Evolutionary conservation across 1,140 invertebrate species (phyloP).

Genomic region (Mamestra configurata): DNA sequence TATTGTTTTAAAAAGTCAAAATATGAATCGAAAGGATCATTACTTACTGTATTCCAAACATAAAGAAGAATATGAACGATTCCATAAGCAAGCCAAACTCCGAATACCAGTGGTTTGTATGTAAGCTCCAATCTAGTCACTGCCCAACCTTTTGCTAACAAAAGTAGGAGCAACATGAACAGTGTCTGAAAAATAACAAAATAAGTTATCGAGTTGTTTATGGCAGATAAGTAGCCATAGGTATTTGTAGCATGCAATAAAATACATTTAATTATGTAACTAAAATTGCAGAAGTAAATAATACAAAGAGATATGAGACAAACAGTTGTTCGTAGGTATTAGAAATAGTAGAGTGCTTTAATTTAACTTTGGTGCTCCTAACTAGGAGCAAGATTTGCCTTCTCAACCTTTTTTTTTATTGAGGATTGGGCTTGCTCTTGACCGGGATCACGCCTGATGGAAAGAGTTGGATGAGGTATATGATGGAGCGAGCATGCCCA

Average conservation of each 20-base stretch:
- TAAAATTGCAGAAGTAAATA: neutral
- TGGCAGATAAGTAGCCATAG: constrained; percentile 20
- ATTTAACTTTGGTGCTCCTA: too few relatives aligned
- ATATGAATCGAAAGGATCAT: neutral
- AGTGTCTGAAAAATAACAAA: constrained; percentile 91
- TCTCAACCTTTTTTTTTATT: too few relatives aligned
- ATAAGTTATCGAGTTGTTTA: neutral
- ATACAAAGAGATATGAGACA: too few relatives aligned
- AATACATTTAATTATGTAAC: neutral
- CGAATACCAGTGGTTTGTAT: constrained; percentile 95
- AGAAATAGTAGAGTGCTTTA: neutral
- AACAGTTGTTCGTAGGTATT: too few relatives aligned
- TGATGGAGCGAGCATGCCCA: too few relatives aligned
- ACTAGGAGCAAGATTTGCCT: too few relatives aligned
- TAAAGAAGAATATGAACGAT: constrained; percentile 97
- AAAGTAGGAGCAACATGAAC: constrained; percentile 97
- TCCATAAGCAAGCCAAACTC: constrained; percentile 97
- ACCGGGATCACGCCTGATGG: too few relatives aligned
- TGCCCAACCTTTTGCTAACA: constrained; percentile 99
- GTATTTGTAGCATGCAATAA: neutral
- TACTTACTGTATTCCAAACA: constrained; percentile 97
- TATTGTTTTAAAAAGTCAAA: neutral
- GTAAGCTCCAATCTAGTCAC: constrained; percentile 96
- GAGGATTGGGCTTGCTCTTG: too few relatives aligned
- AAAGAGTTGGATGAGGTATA: too few relatives aligned